Evolutionary conservation across 2,888 invertebrate genomes (phyloP).

Genomic region (Galeruca laticollis): DNA sequence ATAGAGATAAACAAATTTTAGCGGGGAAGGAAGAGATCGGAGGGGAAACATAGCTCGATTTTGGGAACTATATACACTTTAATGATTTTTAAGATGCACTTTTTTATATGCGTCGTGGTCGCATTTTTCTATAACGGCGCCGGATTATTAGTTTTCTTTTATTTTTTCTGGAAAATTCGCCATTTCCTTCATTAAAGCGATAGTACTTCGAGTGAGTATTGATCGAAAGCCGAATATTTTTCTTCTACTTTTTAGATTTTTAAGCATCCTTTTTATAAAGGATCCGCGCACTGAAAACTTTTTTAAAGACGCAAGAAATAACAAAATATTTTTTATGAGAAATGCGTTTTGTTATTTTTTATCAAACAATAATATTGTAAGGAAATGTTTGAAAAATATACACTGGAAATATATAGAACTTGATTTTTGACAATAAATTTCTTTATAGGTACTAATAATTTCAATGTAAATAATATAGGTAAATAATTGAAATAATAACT

Average conservation of each 20-base stretch:
- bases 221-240: conserved; percentile 38
- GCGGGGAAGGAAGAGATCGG: conserved; percentile 6
- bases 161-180: conserved; percentile 58
- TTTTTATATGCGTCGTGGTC: conserved; percentile 65
- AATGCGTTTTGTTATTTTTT: too few species aligned
- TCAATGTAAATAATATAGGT: too few species aligned
- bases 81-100: conserved; percentile 69
- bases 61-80: conserved; percentile 46
- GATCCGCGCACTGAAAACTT: conserved; percentile 6
- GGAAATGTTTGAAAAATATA: too few species aligned
- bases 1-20: conserved; percentile 36
- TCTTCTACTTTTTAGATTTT: conserved; percentile 15
- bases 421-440: too few species aligned
- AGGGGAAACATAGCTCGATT: conserved; percentile 10
- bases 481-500: too few species aligned
- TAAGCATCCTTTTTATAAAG: conserved; percentile 13
- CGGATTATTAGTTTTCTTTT: conserved; percentile 61
- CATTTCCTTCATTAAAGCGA: conserved; percentile 52
- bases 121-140: conserved; percentile 65
- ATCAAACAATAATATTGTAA: too few species aligned
- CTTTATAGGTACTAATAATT: too few species aligned
- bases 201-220: conserved; percentile 45
- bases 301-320: neutral
- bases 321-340: too few species aligned
- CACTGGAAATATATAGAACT: too few species aligned